Conservation (phyloP, 2,113 vertebrate species). For the Rhea pennata region DNA sequence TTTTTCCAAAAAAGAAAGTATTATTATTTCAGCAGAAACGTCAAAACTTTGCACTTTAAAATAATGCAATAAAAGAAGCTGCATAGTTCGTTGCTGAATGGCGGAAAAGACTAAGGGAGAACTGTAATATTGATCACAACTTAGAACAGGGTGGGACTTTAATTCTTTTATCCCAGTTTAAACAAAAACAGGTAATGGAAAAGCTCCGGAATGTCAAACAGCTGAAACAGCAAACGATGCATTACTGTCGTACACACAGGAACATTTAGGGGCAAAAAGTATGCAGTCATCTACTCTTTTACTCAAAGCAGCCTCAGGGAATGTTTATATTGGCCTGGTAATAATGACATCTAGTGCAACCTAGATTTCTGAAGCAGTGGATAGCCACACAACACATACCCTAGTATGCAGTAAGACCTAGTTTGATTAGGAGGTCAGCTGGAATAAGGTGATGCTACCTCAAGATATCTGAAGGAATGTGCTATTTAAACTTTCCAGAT, state of each 20-base stretch:
- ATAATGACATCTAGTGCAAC: neutral
- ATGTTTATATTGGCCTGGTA: neutral
- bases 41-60: neutral
- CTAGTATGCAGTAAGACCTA: neutral
- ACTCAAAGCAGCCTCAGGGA: neutral
- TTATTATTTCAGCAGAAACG: neutral
- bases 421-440: neutral
- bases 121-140: neutral
- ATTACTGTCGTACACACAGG: fast-evolving
- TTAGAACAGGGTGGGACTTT: neutral
- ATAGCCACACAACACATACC: neutral
- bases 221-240: neutral
- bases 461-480: neutral
- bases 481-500: neutral
- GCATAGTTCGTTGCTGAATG: neutral
- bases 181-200: neutral
- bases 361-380: neutral
- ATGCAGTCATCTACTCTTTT: neutral
- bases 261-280: neutral
- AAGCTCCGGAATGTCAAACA: neutral
- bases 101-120: neutral
- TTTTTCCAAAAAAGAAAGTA: no score
- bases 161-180: neutral
- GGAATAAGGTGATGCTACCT: neutral
- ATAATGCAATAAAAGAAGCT: neutral